Percentiles rank a stretch among this genome's conserved stretches.
These are phyloP conservation scores for Aurelia sp. DNA, from an alignment of 30 jellyfish, hydroid and myxozoan species.

Conservation along the genomic window DNA sequence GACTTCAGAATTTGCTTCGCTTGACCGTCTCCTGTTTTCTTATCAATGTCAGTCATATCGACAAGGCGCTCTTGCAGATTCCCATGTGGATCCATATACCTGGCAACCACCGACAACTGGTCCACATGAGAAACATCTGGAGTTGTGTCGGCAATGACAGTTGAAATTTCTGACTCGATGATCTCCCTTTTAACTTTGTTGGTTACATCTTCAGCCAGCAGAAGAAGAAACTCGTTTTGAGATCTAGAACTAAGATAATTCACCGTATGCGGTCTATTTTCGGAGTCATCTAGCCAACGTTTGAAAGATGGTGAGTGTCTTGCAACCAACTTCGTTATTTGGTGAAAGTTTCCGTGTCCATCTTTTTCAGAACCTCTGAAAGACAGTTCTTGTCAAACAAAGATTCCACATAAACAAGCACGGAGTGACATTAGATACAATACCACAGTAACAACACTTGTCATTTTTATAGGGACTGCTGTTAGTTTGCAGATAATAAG, in stretches of 20 bases:
- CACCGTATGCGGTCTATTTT: constrained; percentile 68
- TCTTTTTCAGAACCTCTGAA: constrained; percentile 63
- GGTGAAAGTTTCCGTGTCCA: constrained; percentile 66
- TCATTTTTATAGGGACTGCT: too few species aligned
- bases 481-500: too few species aligned
- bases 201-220: constrained; percentile 39
- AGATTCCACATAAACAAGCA: too few species aligned
- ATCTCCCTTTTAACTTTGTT: constrained; percentile 8
- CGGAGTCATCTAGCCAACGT: constrained; percentile 50
- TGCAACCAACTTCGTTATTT: constrained; percentile 57
- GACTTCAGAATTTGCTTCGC: too few species aligned
- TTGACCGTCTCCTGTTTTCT: constrained; percentile 16
- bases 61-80: constrained; percentile 38
- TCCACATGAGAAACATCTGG: constrained; percentile 63
- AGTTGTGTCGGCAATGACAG: constrained; percentile 60
- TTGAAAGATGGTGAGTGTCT: constrained; percentile 51
- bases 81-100: constrained; percentile 32
- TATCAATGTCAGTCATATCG: constrained; percentile 39
- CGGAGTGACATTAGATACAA: too few species aligned
- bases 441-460: too few species aligned
- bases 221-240: constrained; percentile 41
- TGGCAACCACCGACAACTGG: constrained; percentile 51
- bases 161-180: not conserved
- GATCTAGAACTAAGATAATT: constrained; percentile 59
- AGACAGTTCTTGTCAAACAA: constrained; percentile 19